Base-by-base conservation (phyloP, 1,140 invertebrate species). In the Platorchestia sp. region DNA sequence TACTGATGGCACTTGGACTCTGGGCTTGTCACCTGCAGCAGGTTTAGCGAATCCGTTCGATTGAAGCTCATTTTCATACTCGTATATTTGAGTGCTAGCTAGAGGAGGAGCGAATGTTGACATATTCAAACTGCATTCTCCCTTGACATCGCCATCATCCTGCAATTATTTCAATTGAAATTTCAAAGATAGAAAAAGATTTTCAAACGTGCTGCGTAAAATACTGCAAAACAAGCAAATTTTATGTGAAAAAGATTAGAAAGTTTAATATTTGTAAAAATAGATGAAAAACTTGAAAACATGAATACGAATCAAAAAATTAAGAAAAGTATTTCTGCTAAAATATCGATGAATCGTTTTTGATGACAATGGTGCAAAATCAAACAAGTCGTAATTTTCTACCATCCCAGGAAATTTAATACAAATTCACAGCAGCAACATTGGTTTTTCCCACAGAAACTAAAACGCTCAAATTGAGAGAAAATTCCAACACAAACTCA, bases 81-180 rank as follows among this genome's bases (percentile, higher is more conserved):
- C 86, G 45, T 44, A 45, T 19, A 93, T 45, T 36, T 93, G 91
- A 45, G 91, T 93, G 45, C 91, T 93, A 5, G 40, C 91, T 10
- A 40, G 45, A 93, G 91, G 91, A 47, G 91, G 91, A n/a, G 91
- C 91, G 91, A 93, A 93, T 0, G 91, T 44, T 10, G 43, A 45
- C 22, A 93, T 45, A 93, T 93, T 45, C 6, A 45, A 44, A 93
- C 36, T 93, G 91, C 45, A 6, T 7, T 27, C 91, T 40, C 27
- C 44, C 22, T 19, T 44, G 44, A n/a, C 45, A n/a, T 93, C 91
- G 6, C 40, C 91, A 6, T 22, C 91, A 47, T 10, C 91, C 91
- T 93, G 45, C 7, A 14, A 93, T 42, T 19, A 42, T 5, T 43
- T 75, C 59, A 75, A 75, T 75, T 51, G 19, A 51, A 51, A 75